These are phyloP conservation scores for Physocephala rufipes DNA, from an alignment of 2,888 invertebrate species.

Conservation along the genomic window DNA sequence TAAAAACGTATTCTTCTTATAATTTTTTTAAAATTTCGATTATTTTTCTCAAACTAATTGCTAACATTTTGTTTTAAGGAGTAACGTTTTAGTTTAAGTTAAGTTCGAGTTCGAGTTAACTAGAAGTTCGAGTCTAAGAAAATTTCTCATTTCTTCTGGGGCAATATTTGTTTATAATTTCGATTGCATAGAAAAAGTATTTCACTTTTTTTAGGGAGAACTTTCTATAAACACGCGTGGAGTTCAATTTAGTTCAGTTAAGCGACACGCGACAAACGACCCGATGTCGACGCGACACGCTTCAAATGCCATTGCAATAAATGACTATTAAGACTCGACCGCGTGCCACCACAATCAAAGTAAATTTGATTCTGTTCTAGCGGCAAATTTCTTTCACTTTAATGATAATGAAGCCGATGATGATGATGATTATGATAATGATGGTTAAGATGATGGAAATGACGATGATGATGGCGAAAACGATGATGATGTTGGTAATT, in stretches of 20 bases:
- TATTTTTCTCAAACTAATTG: too few relatives aligned
- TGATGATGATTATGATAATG: too few relatives aligned
- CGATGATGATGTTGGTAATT: too few relatives aligned
- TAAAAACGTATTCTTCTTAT: too few relatives aligned
- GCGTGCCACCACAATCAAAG: constrained; percentile 7
- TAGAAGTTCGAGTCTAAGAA: not conserved
- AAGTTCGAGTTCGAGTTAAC: too few relatives aligned
- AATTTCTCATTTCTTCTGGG: not conserved
- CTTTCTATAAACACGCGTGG: not conserved
- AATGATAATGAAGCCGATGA: not conserved
- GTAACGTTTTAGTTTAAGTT: too few relatives aligned
- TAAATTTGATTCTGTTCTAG: constrained; percentile 5
- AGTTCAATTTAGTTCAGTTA: not conserved
- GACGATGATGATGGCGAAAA: not conserved
- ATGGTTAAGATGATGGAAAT: not conserved
- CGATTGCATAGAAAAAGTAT: constrained; percentile 6
- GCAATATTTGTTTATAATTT: not conserved
- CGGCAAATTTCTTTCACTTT: constrained; percentile 27
- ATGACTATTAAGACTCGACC: constrained; percentile 20
- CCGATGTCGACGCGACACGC: constrained; percentile 20
- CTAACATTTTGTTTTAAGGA: too few relatives aligned
- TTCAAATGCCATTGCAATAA: constrained; percentile 10
- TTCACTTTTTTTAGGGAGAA: constrained; percentile 14
- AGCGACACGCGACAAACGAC: not conserved
- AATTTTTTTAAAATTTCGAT: too few relatives aligned